phyloP scores from a whole-genome alignment of 2,113 vertebrate genomes.

The Platichthys stellatus region DNA sequence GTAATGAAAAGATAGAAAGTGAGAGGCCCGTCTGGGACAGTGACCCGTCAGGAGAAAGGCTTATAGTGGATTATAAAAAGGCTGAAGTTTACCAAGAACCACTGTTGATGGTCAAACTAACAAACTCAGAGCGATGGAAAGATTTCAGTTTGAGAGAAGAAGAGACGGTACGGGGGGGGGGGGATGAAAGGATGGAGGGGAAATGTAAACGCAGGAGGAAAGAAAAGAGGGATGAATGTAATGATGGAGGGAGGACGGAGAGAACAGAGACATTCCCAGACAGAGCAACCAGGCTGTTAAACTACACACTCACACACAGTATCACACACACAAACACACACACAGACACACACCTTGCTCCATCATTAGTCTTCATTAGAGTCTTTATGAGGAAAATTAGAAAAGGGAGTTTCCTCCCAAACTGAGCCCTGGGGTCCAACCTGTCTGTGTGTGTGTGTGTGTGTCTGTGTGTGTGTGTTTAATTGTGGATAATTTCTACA shows the following conservation, averaged over 20 bases:
- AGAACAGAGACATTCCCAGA: slow-evolving; percentile 70
- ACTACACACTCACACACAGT: slow-evolving; percentile 51
- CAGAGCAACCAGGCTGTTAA: slow-evolving; percentile 55
- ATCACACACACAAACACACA: slow-evolving; percentile 58
- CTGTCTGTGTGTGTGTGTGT: slow-evolving; percentile 48
- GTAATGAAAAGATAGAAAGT: slow-evolving; percentile 39
- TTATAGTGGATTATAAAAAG: slow-evolving; percentile 27
- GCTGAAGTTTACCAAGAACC: too few relatives aligned
- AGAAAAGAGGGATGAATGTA: not conserved
- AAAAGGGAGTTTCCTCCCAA: slow-evolving; percentile 72
- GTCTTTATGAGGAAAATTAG: slow-evolving; percentile 76
- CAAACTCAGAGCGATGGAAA: too few relatives aligned
- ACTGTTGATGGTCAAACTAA: too few relatives aligned
- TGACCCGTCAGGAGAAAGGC: slow-evolving; percentile 13
- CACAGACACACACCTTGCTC: slow-evolving; percentile 57
- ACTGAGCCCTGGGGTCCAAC: slow-evolving; percentile 64
- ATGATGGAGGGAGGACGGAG: slow-evolving; percentile 38
- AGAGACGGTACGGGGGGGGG: not conserved
- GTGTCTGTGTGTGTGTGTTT: slow-evolving; percentile 27
- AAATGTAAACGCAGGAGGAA: not conserved
- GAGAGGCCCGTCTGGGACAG: slow-evolving; percentile 7
- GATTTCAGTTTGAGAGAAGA: not conserved
- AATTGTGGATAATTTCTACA: slow-evolving; percentile 39
- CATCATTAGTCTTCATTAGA: slow-evolving; percentile 76
- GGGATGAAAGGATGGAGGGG: not conserved